Evolutionary conservation across 2,113 vertebrate genomes (phyloP).

Genomic region (Lepus timidus): DNA sequence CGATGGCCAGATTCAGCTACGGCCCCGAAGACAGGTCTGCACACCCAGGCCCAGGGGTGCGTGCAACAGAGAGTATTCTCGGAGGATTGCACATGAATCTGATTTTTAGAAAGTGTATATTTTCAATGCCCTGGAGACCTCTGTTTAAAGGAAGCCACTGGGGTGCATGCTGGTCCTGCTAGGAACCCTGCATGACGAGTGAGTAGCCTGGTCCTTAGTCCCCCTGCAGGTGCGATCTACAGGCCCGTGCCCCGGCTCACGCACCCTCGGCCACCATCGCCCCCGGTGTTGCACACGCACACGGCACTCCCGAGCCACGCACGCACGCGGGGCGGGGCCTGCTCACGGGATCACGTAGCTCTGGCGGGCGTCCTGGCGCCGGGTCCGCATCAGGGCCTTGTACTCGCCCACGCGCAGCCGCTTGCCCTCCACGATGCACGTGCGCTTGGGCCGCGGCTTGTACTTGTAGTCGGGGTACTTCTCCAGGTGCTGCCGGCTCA

Average conservation of each 20-base stretch:
- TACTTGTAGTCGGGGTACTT: constrained; percentile 99
- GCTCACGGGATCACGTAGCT: constrained; percentile 93
- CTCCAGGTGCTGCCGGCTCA: constrained; percentile 98
- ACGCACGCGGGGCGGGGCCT: not conserved
- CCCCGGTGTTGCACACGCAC: not conserved
- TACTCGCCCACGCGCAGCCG: constrained; percentile 98
- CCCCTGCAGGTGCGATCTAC: not conserved
- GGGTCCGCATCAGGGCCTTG: constrained; percentile 98
- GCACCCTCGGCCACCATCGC: not conserved
- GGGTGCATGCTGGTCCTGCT: not conserved
- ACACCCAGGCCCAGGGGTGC: not conserved
- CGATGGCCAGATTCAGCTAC: not conserved
- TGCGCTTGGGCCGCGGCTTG: constrained; percentile 97
- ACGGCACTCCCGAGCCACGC: not conserved
- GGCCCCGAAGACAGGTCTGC: not conserved
- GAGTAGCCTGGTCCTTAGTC: not conserved
- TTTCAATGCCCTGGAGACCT: not conserved
- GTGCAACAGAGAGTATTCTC: not conserved
- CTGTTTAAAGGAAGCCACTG: not conserved
- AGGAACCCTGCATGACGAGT: not conserved
- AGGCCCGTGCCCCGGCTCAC: not conserved
- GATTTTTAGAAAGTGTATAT: not conserved
- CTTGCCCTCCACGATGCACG: constrained; percentile 98
- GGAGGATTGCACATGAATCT: rapidly evolving
- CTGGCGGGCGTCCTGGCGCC: constrained; percentile 95